A percentile compares a stretch with the other conserved stretches of the same genome.
Evolutionary conservation across 1,140 invertebrate genomes (phyloP).

Genomic region (Protaetia brevitarsis): DNA sequence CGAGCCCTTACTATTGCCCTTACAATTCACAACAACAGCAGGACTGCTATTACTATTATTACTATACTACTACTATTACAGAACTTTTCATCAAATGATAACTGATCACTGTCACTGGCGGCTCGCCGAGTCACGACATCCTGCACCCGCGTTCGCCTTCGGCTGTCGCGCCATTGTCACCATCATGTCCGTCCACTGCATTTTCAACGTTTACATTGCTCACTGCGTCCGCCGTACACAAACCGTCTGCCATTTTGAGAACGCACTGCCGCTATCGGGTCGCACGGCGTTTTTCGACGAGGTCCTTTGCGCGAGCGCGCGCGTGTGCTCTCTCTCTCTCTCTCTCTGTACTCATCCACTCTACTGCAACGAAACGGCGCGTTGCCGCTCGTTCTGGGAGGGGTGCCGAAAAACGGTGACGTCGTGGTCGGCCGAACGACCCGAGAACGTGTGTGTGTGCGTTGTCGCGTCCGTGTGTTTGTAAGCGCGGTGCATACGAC

Average conservation of each 20-base stretch:
- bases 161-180: conserved; percentile 37
- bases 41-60: background rate
- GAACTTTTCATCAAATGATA: too few species aligned
- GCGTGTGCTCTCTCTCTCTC: too few species aligned
- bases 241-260: conserved; percentile 52
- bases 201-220: conserved; percentile 40
- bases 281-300: conserved; percentile 14
- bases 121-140: conserved; percentile 24
- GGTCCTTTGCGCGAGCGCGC: conserved; percentile 29
- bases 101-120: background rate
- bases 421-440: conserved; percentile 31
- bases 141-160: conserved; percentile 36
- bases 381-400: too few species aligned
- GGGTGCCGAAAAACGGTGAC: conserved; percentile 34
- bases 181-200: conserved; percentile 36
- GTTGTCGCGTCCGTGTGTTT: conserved; percentile 28
- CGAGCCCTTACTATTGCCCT: conserved; percentile 24
- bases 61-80: background rate
- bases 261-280: conserved; percentile 44
- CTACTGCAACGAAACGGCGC: too few species aligned
- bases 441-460: conserved; percentile 21
- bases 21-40: conserved; percentile 18
- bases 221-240: conserved; percentile 45
- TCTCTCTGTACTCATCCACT: too few species aligned
- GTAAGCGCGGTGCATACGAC: conserved; percentile 42